Evolutionary conservation across 2,113 vertebrate genomes (phyloP), one percentile per base, ranked within the genome.

Genomic region (Cettia cetti): DNA sequence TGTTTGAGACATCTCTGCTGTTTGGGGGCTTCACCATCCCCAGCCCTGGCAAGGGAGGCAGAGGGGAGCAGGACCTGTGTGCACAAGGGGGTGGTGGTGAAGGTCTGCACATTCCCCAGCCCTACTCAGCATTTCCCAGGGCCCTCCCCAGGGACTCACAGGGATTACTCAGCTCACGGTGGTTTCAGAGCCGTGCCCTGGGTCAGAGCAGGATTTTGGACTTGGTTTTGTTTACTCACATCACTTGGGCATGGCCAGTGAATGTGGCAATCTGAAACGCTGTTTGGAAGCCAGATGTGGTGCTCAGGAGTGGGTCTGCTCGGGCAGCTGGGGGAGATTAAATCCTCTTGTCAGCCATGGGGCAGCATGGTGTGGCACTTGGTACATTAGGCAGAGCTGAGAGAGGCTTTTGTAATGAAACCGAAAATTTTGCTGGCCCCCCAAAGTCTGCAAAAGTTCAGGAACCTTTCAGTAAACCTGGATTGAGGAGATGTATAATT

Each of bases 401-500:
- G 86, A 68, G 70, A 92, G 66, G 70, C 59, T 95, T 95, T 44
- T 64, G 75, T 44, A 75, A 77, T 90, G 76, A 90, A 94, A 71
- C n/a, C 1, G 9, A 80, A 90, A 83, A 28, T n/a, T 81, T 94
- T 85, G 76, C 85, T 57, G 44, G 37, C 13, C 52, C 52, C 20
- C 53, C 86, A 63, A 60, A 90, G 49, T 71, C 80, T 89, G 72
- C 49, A 83, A 66, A 90, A 79, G 52, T 90, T 94, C 72, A 71
- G 77, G 60, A 92, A 83, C 30, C 31, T 95, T 88, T 83, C 79
- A 86, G 79, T 86, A 95, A 96, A 91, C 68, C 33, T 91, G 86
- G 64, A 71, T 1, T 81, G 72, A 93, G 40, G 49, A 89, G 60
- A 64, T 90, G 75, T 81, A 79, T 78, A 59, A 86, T 92, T 95